Conservation (phyloP, 2,113 vertebrate genomes). For the Chunga burmeisteri region DNA sequence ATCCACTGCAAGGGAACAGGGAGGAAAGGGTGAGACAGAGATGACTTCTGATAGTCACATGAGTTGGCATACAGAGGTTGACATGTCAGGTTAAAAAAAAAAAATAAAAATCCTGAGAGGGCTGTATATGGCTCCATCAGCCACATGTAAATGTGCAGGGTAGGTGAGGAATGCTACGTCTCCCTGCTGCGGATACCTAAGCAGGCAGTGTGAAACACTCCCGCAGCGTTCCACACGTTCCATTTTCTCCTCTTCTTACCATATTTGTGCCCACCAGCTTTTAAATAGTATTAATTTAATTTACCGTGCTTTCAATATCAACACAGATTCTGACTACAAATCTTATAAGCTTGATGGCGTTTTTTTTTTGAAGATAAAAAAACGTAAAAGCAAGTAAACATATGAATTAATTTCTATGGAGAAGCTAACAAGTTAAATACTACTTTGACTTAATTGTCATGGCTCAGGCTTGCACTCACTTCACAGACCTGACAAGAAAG, state of each 20-base stretch:
- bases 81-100: not conserved
- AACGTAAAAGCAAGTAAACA: not conserved
- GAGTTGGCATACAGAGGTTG: not conserved
- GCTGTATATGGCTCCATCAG: not conserved
- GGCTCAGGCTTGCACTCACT: not conserved
- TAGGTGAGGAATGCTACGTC: slow-evolving; percentile 44
- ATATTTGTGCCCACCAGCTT: not conserved
- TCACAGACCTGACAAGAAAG: not conserved
- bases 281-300: not conserved
- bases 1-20: not conserved
- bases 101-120: not conserved
- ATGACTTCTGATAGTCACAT: not conserved
- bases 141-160: not conserved
- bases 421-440: not conserved
- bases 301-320: not conserved
- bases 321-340: not conserved
- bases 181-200: not conserved
- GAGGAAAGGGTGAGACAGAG: not conserved
- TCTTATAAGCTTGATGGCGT: not conserved
- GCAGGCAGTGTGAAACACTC: not conserved
- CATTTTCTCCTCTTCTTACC: not conserved
- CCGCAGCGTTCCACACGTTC: not conserved
- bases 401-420: not conserved
- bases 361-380: not conserved
- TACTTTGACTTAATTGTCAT: not conserved